These are phyloP conservation scores for Maccullochella peelii DNA, from an alignment of 2,113 vertebrate genomes.

Conservation along the genomic window DNA sequence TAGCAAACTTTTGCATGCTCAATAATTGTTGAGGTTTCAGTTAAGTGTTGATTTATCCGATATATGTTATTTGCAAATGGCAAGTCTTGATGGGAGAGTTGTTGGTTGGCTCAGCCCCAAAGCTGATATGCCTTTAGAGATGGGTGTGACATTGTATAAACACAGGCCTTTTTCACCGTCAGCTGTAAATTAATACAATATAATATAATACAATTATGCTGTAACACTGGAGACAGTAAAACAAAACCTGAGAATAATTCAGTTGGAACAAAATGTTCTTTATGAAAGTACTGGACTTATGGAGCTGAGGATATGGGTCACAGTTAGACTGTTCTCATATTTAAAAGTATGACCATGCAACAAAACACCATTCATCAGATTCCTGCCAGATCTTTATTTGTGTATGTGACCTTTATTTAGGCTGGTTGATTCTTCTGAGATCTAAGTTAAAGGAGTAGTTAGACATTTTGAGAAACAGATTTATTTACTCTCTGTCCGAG, in stretches of 20 bases:
- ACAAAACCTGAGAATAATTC: neutral
- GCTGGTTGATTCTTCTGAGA: neutral
- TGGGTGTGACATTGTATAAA: slow-evolving; percentile 46
- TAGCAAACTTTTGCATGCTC: neutral
- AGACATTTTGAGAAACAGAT: neutral
- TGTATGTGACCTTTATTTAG: neutral
- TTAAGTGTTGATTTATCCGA: slow-evolving; percentile 13
- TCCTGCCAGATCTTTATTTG: neutral
- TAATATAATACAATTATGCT: neutral
- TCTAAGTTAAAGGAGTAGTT: neutral
- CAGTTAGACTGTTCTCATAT: no score
- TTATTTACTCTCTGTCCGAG: neutral
- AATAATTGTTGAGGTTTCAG: slow-evolving; percentile 3
- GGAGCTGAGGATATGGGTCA: neutral
- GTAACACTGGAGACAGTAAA: neutral
- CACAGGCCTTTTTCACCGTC: neutral
- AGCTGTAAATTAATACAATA: slow-evolving; percentile 4
- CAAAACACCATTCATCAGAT: neutral
- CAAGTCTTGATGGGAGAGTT: slow-evolving; percentile 11
- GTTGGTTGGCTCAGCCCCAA: slow-evolving; percentile 28
- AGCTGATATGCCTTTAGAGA: slow-evolving; percentile 14
- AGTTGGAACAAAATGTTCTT: neutral
- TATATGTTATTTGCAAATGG: slow-evolving; percentile 38
- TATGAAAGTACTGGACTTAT: neutral
- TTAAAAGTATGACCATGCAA: no score